Evolutionary conservation across 2,113 vertebrate species (phyloP).

Genomic region (Trichomycterus rosablanca): DNA sequence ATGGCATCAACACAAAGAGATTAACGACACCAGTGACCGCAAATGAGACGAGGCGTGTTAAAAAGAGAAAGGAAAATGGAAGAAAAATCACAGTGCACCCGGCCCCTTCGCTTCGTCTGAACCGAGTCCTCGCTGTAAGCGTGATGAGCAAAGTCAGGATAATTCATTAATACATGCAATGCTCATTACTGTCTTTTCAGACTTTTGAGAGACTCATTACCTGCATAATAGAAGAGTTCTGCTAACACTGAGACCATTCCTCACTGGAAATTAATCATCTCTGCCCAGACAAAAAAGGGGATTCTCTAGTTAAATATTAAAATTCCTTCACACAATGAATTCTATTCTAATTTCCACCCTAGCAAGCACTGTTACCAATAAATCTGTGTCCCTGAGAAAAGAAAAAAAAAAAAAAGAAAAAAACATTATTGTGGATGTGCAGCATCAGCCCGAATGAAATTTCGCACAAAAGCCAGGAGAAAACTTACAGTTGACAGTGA

Average conservation of each 20-base stretch:
- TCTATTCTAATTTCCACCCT: constrained; percentile 44
- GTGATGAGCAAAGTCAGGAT: constrained; percentile 64
- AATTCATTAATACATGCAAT: constrained; percentile 71
- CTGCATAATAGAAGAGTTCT: constrained; percentile 74
- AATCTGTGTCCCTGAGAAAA: no score
- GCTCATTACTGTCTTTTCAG: constrained; percentile 74
- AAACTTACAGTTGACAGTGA: constrained; percentile 97
- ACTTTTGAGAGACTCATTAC: constrained; percentile 79
- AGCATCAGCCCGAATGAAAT: constrained; percentile 1
- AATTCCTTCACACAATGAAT: constrained; percentile 53
- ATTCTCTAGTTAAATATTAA: constrained; percentile 74
- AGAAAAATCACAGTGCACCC: constrained; percentile 50
- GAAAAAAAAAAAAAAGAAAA: no score
- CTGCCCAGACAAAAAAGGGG: constrained; percentile 68
- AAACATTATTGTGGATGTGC: constrained; percentile 18
- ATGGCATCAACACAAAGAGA: constrained; percentile 49
- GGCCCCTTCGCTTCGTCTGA: constrained; percentile 42
- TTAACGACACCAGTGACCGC: constrained; percentile 49
- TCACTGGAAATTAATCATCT: constrained; percentile 70
- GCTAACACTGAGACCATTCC: constrained; percentile 71
- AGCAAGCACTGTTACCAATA: neutral
- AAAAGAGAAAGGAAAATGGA: constrained; percentile 27
- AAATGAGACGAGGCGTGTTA: constrained; percentile 30
- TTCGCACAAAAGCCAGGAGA: constrained; percentile 31
- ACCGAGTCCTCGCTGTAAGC: constrained; percentile 56